Evolutionary conservation across 2,797 vertebrate genomes (phyloP).

Genomic region (Pteronotus mesoamericanus): DNA sequence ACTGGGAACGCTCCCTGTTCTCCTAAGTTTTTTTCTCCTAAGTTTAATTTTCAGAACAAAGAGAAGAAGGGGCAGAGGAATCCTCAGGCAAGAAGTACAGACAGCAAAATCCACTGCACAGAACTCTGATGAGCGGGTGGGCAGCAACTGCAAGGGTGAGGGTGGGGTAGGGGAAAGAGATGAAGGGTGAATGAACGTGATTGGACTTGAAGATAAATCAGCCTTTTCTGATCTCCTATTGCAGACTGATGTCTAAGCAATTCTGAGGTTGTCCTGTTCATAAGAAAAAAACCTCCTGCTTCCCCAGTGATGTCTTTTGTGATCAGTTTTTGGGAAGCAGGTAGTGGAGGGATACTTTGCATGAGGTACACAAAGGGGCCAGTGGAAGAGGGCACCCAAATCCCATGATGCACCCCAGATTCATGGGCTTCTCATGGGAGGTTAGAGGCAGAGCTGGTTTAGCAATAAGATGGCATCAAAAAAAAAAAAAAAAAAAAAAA

Average conservation of each 20-base stretch:
- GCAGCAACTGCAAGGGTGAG: not conserved
- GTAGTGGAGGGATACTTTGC: not conserved
- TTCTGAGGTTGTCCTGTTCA: not conserved
- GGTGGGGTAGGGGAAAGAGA: not conserved
- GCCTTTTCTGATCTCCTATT: not conserved
- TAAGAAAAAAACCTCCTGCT: not conserved
- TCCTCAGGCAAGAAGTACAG: not conserved
- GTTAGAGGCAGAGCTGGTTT: not conserved
- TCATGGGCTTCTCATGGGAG: not conserved
- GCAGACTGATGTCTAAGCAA: not conserved
- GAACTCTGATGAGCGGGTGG: not conserved
- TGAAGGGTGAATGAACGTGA: not conserved
- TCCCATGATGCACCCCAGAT: no score
- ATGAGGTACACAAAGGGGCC: not conserved
- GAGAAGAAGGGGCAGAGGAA: not conserved
- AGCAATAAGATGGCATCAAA: not conserved
- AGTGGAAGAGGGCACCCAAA: not conserved
- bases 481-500: not conserved
- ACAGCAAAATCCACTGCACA: not conserved
- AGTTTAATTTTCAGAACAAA: constrained; percentile 1
- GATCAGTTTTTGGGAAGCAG: not conserved
- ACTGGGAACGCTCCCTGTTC: not conserved
- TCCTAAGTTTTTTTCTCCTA: not conserved
- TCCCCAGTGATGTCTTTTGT: not conserved
- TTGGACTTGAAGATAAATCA: not conserved